Evolutionary conservation across 2,113 vertebrate species (phyloP), one percentile per base, ranked within the genome.

Genomic region (Sturnus vulgaris): DNA sequence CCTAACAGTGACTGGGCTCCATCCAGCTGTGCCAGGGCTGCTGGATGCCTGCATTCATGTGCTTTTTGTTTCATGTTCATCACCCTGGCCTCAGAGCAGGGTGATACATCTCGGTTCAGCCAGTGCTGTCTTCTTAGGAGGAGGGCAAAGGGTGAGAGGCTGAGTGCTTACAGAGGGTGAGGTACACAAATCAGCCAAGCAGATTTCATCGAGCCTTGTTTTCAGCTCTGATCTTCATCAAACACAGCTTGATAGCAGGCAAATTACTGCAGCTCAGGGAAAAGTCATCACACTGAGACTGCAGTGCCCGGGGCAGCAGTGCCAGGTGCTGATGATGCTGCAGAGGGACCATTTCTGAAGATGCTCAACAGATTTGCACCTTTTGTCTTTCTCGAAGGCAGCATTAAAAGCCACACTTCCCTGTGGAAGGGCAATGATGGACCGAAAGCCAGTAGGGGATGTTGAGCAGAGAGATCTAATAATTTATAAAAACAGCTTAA

Each of bases 211-310:
- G 84, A 68, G 47, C 57, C 72, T 86, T 78, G 52, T 52, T 88
- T 91, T 75, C 5, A 2, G 37, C 68, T 80, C 87, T 70, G 79
- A 88, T 90, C 68, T 92, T 92, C 93, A 92, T 86, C 90, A 93
- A 95, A 94, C 7, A 2, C 71, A 46, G 60, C 39, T 66, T 4
- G 9, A 66, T 47, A 83, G 70, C 50, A 86, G 47, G 64, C 30
- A 93, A 86, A 85, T 60, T 68, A 68, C 79, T 49, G 49, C 79
- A 60, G 64, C 47, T 72, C 1, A 1, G 16, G 60, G 64, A 90
- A 60, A 72, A 17, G 59, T 56, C 71, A 49, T 20, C 1, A 2
- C 59, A 24, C 19, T 2, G 5, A 31, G 71, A 60, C 0, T 0
- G 40, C 1, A 1, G n/a, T 33, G 47, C 65, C 47, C 0, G 0